Evolutionary conservation across 1,140 invertebrate species (phyloP).

Genomic region (Onthophagus taurus): DNA sequence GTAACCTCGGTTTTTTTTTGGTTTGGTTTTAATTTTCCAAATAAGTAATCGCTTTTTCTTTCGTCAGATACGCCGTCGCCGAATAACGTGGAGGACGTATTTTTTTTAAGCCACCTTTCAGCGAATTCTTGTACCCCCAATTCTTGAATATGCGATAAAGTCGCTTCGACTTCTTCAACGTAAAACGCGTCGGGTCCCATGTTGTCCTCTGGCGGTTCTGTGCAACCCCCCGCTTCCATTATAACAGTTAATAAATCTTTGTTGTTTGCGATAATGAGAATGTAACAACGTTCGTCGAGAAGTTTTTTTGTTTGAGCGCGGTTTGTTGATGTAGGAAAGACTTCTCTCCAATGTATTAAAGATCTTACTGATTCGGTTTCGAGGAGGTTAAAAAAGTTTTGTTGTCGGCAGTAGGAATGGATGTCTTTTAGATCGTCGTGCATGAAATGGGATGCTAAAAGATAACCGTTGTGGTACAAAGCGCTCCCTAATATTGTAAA

Average conservation of each 20-base stretch:
- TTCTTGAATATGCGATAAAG: conserved; percentile 54
- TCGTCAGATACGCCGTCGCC: background rate
- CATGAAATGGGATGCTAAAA: conserved; percentile 61
- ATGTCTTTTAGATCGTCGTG: conserved; percentile 60
- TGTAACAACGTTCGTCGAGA: background rate
- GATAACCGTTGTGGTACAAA: conserved; percentile 60
- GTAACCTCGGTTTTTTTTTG: conserved; percentile 39
- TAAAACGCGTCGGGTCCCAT: conserved; percentile 50
- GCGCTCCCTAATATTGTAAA: conserved; percentile 67
- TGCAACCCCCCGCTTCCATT: conserved; percentile 57
- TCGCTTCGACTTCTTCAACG: conserved; percentile 61
- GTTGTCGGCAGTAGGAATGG: conserved; percentile 56
- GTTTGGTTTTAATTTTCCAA: conserved; percentile 3
- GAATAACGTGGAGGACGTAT: conserved; percentile 43
- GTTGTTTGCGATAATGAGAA: background rate
- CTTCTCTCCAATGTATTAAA: conserved; percentile 67
- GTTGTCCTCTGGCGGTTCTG: conserved; percentile 37
- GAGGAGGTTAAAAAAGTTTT: conserved; percentile 56
- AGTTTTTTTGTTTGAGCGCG: too few relatives aligned
- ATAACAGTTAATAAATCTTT: conserved; percentile 52
- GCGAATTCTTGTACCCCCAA: conserved; percentile 51
- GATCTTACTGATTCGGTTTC: conserved; percentile 54
- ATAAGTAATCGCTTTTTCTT: too few relatives aligned
- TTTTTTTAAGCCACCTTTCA: conserved; percentile 49
- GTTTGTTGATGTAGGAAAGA: conserved; percentile 46